Percentiles rank a stretch among this genome's conserved stretches.
phyloP scores from a whole-genome alignment of 2,113 vertebrate species.

The Marmota monax region DNA sequence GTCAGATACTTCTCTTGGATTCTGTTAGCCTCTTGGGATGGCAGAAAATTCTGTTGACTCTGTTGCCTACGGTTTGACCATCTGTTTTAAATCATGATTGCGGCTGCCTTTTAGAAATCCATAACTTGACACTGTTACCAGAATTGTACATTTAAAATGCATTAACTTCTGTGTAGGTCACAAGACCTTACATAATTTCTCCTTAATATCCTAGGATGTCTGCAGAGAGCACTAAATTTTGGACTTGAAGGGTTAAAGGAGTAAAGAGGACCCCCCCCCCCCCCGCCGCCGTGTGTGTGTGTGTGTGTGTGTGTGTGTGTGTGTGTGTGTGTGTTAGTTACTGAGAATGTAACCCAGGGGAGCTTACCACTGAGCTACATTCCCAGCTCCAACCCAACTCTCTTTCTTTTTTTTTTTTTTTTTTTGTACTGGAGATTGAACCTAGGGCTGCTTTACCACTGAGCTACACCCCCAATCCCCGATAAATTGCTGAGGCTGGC shows the following conservation, averaged over 20 bases:
- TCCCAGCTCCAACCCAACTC: too few species aligned
- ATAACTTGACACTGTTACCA: slow-evolving; percentile 64
- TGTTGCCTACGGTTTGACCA: slow-evolving; percentile 69
- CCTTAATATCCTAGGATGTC: neutral
- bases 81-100: slow-evolving; percentile 63
- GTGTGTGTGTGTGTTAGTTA: too few species aligned
- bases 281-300: too few species aligned
- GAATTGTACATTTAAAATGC: slow-evolving; percentile 24
- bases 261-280: too few species aligned
- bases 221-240: neutral
- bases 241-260: neutral
- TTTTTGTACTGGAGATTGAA: too few species aligned
- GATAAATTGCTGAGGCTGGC: too few species aligned
- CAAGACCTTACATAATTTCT: neutral
- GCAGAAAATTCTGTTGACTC: slow-evolving; percentile 62
- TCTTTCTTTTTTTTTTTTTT: too few species aligned
- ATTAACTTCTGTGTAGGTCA: slow-evolving; percentile 7
- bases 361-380: too few species aligned
- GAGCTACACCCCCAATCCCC: too few species aligned
- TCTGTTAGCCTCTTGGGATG: slow-evolving; percentile 58
- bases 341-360: too few species aligned
- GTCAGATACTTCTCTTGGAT: slow-evolving; percentile 61
- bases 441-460: too few species aligned
- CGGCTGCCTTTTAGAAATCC: slow-evolving; percentile 69
- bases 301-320: too few species aligned